Conservation (phyloP, 2,113 vertebrate genomes). For the Anguilla japonica region DNA sequence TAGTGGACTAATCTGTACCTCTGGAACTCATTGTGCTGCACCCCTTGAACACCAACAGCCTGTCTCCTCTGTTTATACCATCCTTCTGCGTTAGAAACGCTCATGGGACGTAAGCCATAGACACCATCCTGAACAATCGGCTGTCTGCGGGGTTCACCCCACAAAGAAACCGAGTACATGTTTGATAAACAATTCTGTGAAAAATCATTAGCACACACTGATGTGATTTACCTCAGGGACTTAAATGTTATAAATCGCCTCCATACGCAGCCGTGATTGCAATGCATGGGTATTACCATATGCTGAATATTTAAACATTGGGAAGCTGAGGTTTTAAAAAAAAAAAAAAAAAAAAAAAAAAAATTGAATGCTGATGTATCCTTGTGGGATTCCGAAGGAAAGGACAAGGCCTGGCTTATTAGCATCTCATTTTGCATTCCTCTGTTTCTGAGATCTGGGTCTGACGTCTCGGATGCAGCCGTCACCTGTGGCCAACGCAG, state of each 20-base stretch:
- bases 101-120: slow-evolving; percentile 38
- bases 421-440: slow-evolving; percentile 35
- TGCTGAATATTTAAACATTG: slow-evolving; percentile 62
- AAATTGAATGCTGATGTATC: slow-evolving; percentile 41
- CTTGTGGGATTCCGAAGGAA: slow-evolving; percentile 40
- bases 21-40: slow-evolving; percentile 33
- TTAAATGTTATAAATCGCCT: slow-evolving; percentile 29
- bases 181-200: slow-evolving; percentile 58
- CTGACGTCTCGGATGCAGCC: neutral
- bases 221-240: neutral
- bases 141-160: slow-evolving; percentile 35
- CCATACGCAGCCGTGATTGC: slow-evolving; percentile 40
- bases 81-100: slow-evolving; percentile 44
- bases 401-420: slow-evolving; percentile 51
- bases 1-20: neutral
- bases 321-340: slow-evolving; percentile 50
- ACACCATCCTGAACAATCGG: slow-evolving; percentile 40
- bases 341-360: slow-evolving; percentile 42
- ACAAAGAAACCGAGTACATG: slow-evolving; percentile 1
- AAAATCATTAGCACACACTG: slow-evolving; percentile 57
- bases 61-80: neutral
- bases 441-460: neutral
- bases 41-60: slow-evolving; percentile 27
- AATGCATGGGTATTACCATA: slow-evolving; percentile 54
- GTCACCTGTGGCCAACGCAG: neutral